Conservation (phyloP, 2,888 invertebrate species). For the Aplocera efformata region DNA sequence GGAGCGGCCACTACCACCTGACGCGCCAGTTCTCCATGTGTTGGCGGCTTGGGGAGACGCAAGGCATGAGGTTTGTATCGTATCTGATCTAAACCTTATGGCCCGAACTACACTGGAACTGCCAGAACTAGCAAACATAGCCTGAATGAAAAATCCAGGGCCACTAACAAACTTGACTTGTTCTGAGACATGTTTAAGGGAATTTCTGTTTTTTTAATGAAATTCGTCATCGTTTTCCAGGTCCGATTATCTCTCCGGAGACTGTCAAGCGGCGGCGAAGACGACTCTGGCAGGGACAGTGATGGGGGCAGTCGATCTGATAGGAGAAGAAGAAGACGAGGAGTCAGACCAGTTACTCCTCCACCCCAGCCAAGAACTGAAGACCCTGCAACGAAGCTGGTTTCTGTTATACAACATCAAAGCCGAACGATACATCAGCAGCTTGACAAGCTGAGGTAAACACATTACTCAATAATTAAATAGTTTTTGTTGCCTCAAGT, state of each 20-base stretch:
- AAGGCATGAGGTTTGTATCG: conserved; percentile 60
- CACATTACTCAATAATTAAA: background rate
- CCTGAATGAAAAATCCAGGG: too few relatives aligned
- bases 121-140: too few relatives aligned
- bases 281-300: conserved; percentile 74
- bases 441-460: conserved; percentile 68
- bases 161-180: too few relatives aligned
- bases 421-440: conserved; percentile 73
- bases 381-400: conserved; percentile 67
- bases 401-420: conserved; percentile 72
- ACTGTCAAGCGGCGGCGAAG: conserved; percentile 71
- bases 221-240: conserved; percentile 32
- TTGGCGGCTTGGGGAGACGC: conserved; percentile 89
- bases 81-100: too few relatives aligned
- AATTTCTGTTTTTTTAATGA: background rate
- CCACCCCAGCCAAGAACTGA: conserved; percentile 58
- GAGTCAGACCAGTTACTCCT: conserved; percentile 53
- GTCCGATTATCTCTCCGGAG: conserved; percentile 72
- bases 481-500: too few relatives aligned
- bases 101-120: too few relatives aligned
- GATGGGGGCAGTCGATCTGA: conserved; percentile 61
- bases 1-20: conserved; percentile 85
- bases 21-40: conserved; percentile 87
- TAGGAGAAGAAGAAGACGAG: conserved; percentile 51
- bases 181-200: too few relatives aligned